These are phyloP conservation scores for Actinia tenebrosa DNA, from an alignment of 64 coral and sea anemone species.

Conservation along the genomic window DNA sequence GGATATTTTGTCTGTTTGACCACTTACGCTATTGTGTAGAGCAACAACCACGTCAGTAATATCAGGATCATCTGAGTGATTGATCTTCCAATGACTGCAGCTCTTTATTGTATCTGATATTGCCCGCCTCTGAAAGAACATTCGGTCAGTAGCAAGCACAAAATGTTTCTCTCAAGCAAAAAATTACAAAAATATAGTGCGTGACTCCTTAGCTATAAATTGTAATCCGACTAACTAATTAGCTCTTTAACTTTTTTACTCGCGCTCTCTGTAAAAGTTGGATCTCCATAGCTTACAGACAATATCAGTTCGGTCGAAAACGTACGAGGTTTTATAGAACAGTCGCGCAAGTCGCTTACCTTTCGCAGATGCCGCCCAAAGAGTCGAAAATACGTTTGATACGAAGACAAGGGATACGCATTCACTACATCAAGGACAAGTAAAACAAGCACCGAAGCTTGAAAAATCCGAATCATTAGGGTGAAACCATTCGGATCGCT, in stretches of 20 bases:
- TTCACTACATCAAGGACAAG: not conserved
- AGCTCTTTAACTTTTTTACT: too few species aligned
- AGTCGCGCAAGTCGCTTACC: not conserved
- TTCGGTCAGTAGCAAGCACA: not conserved
- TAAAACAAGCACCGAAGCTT: not conserved
- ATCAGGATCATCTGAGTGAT: conserved; percentile 41
- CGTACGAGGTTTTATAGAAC: too few species aligned
- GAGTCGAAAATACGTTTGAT: not conserved
- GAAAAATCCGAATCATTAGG: not conserved
- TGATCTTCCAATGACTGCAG: conserved; percentile 52
- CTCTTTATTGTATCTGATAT: conserved; percentile 35
- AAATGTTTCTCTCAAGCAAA: too few species aligned
- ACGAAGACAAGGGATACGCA: not conserved
- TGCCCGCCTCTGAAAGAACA: not conserved
- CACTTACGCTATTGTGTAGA: conserved; percentile 31
- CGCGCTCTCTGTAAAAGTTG: too few species aligned
- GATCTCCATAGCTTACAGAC: too few species aligned
- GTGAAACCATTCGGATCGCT: not conserved
- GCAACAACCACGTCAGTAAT: conserved; percentile 25
- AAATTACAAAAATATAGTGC: too few species aligned
- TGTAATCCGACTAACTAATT: too few species aligned
- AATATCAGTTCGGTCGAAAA: too few species aligned
- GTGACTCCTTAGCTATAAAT: too few species aligned
- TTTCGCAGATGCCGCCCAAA: not conserved
- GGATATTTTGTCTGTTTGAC: too few species aligned